Percentiles rank a stretch among this genome's conserved stretches.
Evolutionary conservation across 2,888 invertebrate species (phyloP).

Genomic region (Lysandra bellargus): DNA sequence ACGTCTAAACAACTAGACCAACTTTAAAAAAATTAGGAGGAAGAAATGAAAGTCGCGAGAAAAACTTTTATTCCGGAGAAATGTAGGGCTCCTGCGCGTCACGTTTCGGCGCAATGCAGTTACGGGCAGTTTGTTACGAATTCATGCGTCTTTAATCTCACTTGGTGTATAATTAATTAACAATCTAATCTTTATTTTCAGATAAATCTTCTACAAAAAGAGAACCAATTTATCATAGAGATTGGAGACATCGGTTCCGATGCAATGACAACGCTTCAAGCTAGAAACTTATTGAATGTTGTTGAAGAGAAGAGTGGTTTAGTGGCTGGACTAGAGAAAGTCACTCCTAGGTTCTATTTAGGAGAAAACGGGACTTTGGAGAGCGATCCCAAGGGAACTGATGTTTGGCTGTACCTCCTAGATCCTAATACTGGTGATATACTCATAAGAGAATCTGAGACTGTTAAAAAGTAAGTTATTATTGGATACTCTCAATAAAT

Average conservation of each 20-base stretch:
- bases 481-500: neutral
- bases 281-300: constrained; percentile 75
- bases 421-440: constrained; percentile 89
- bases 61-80: no score
- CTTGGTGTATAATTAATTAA: neutral
- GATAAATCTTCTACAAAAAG: constrained; percentile 89
- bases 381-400: constrained; percentile 87
- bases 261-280: constrained; percentile 69
- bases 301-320: constrained; percentile 87
- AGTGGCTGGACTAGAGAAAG: constrained; percentile 89
- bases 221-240: constrained; percentile 88
- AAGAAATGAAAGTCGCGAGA: no score
- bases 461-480: constrained; percentile 83
- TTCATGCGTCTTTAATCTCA: no score
- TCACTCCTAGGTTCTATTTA: constrained; percentile 88
- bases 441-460: constrained; percentile 85
- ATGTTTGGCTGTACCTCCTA: constrained; percentile 92
- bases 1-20: no score
- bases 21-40: no score
- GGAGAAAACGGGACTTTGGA: constrained; percentile 88
- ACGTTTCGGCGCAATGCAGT: no score
- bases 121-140: no score
- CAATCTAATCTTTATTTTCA: constrained; percentile 49
- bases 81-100: no score
- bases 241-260: constrained; percentile 88